Evolutionary conservation across 2,797 vertebrate species (phyloP), one percentile per base, ranked within the genome.

Genomic region (Propithecus deckenii): DNA sequence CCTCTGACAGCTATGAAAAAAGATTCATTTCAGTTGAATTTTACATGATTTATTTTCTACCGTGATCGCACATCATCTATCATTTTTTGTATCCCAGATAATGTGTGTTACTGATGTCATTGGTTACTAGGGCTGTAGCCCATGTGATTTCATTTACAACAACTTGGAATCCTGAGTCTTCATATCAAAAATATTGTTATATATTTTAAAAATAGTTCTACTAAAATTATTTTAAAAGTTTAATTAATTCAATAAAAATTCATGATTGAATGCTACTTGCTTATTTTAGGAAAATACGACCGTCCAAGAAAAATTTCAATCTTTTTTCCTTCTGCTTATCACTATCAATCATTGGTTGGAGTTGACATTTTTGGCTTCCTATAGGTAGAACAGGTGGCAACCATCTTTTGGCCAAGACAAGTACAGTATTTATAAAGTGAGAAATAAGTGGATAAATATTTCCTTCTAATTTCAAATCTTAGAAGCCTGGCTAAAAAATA

Each of bases 381-480:
- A 94, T 95, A 95, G 95, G 96, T 97, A 98, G 96, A 97, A 97
- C 97, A 98, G 97, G 97, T 97, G 96, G 95, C 7, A 61, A 94
- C 22, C 59, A 98, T 86, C 80, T 97, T 97, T 89, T 92, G 97
- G 94, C 93, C 96, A 98, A 97, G 76, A 92, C 57, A 96, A 93
- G 96, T 79, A 96, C 86, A 90, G 94, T 97, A 97, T 97, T 98
- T 97, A 98, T 95, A 98, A 98, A 97, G 92, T 96, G 98, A 98
- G 95, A 97, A 98, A 93, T 92, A 95, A 98, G 89, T 61, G 48
- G 83, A 69, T 93, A 96, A 93, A 98, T 97, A 97, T 97, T 97
- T 95, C 96, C 90, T 95, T 97, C 46, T 86, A 97, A 98, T 0
- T 7, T 69, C 92, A 92, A 81, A 94, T 97, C 91, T 98, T 50